These are phyloP conservation scores for Parazoanthus swiftii DNA, from an alignment of 92 coral and sea anemone genomes.

Conservation along the genomic window DNA sequence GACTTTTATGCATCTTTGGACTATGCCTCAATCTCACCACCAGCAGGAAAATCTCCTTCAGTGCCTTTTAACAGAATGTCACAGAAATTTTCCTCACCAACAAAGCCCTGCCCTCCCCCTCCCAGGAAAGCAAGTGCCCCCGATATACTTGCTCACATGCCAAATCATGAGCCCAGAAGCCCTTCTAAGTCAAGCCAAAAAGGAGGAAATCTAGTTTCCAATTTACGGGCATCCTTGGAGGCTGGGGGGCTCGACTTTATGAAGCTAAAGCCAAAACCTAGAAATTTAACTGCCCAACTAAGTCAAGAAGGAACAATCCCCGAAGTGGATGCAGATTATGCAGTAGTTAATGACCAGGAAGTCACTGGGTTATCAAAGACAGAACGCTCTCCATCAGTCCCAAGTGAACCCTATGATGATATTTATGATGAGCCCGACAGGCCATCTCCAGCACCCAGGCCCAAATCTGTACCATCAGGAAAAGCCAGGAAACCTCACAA, in stretches of 20 bases:
- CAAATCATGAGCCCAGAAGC: neutral
- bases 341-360: slow-evolving; percentile 50
- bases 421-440: slow-evolving; percentile 67
- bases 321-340: slow-evolving; percentile 55
- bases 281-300: slow-evolving; percentile 35
- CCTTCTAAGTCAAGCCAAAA: slow-evolving; percentile 22
- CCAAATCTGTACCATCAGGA: slow-evolving; percentile 48
- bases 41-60: slow-evolving; percentile 38
- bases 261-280: slow-evolving; percentile 55
- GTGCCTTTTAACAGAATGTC: slow-evolving; percentile 37
- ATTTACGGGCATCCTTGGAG: slow-evolving; percentile 74
- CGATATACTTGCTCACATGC: slow-evolving; percentile 26
- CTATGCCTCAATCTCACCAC: slow-evolving; percentile 48
- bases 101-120: slow-evolving; percentile 52
- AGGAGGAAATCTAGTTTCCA: slow-evolving; percentile 53
- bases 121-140: slow-evolving; percentile 69
- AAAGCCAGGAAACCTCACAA: slow-evolving; percentile 45
- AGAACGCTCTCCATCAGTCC: slow-evolving; percentile 67
- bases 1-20: slow-evolving; percentile 75
- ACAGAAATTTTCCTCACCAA: neutral
- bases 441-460: slow-evolving; percentile 30
- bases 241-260: slow-evolving; percentile 79
- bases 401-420: slow-evolving; percentile 58
- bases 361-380: slow-evolving; percentile 32
- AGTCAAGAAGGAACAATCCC: slow-evolving; percentile 55